phyloP scores from a whole-genome alignment of 2,797 vertebrate species.

The Xiphorhynchus erythropygius region DNA sequence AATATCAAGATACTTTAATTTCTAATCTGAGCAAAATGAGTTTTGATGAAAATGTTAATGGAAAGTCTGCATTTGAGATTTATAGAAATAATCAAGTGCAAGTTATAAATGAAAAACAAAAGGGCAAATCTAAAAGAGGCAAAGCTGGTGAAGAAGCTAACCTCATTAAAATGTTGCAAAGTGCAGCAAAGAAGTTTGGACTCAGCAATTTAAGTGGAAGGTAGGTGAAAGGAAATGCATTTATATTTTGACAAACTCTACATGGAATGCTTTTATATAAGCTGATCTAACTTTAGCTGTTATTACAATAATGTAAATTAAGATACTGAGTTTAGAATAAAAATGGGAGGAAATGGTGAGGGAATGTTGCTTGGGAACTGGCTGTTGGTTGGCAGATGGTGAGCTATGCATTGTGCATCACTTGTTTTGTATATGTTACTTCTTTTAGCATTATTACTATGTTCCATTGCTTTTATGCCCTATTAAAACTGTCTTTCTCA shows the following conservation, averaged over 20 bases:
- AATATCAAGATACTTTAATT: constrained; percentile 83
- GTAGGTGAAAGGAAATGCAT: constrained; percentile 72
- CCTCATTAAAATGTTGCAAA: constrained; percentile 90
- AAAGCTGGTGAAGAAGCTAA: constrained; percentile 81
- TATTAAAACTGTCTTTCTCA: background rate
- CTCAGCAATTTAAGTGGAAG: constrained; percentile 86
- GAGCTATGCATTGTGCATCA: background rate
- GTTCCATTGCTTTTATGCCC: background rate
- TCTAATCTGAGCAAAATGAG: constrained; percentile 85
- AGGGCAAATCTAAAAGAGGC: constrained; percentile 84
- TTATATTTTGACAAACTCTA: background rate
- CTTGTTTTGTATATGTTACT: background rate
- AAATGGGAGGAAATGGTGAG: background rate
- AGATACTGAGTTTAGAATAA: background rate
- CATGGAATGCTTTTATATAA: background rate
- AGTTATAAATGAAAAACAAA: constrained; percentile 79
- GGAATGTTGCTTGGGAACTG: background rate
- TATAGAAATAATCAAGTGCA: constrained; percentile 85
- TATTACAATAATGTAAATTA: background rate
- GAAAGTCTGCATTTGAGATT: constrained; percentile 86
- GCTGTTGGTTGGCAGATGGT: background rate
- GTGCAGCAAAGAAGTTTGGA: constrained; percentile 88
- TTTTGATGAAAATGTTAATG: constrained; percentile 77
- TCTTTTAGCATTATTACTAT: background rate
- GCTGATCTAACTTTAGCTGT: background rate